A percentile compares a stretch with the other conserved stretches of the same genome.
Evolutionary conservation across 2,888 invertebrate species (phyloP).

Genomic region (Andrena trimmerana): DNA sequence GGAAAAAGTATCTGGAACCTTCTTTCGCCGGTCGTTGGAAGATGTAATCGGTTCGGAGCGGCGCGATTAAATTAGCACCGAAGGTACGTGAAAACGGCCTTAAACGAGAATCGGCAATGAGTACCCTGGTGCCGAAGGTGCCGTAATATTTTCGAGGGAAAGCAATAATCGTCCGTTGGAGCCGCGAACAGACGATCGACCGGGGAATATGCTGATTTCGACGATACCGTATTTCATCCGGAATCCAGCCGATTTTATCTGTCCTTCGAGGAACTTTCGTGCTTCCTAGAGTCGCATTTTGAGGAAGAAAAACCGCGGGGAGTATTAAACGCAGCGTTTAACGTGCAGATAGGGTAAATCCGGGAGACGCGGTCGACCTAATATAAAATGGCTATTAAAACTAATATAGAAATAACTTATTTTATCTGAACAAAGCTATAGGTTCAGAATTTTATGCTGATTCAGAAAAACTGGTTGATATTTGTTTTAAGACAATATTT

Average conservation of each 20-base stretch:
- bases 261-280: conserved; percentile 9
- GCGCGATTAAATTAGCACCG: conserved; percentile 53
- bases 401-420: no score
- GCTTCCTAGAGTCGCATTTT: conserved; percentile 3
- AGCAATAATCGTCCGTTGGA: conserved; percentile 33
- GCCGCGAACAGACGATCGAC: conserved; percentile 10
- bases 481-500: no score
- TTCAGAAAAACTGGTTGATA: no score
- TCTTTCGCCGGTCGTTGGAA: conserved; percentile 15
- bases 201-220: conserved; percentile 56
- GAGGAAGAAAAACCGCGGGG: neutral
- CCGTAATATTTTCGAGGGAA: conserved; percentile 40
- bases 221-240: conserved; percentile 38
- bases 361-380: no score
- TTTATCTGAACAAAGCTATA: no score
- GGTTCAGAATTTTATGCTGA: no score
- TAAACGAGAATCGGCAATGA: conserved; percentile 30
- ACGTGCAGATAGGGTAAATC: no score
- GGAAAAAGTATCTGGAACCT: conserved; percentile 3
- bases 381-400: no score
- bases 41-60: conserved; percentile 30
- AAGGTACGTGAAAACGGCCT: conserved; percentile 19
- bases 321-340: neutral
- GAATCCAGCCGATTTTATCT: conserved; percentile 29
- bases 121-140: conserved; percentile 3